A percentile compares a stretch with the other conserved stretches of the same genome.
Conservation (phyloP, 2,797 vertebrate genomes). For the Gadopsis marmoratus region DNA sequence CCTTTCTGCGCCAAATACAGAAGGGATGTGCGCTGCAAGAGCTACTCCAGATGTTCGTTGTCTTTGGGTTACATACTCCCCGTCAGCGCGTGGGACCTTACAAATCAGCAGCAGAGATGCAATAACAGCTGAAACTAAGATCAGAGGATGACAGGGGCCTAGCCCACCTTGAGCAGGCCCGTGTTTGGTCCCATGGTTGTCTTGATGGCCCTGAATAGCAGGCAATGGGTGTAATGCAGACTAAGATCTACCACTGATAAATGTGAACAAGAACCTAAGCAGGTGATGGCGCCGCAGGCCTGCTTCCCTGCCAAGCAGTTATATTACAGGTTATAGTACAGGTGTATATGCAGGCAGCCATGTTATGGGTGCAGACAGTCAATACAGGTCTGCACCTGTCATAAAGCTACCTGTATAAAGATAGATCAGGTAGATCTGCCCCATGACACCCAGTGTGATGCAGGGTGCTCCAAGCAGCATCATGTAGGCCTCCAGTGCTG, state of each 20-base stretch:
- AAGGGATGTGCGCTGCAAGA: slow-evolving; percentile 12
- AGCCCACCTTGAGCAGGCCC: slow-evolving; percentile 18
- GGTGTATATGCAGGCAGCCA: neutral
- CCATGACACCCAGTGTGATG: neutral
- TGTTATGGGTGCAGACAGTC: neutral
- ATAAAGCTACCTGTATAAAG: slow-evolving; percentile 7
- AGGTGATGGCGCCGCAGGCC: neutral
- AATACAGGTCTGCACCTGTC: slow-evolving; percentile 18
- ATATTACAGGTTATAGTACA: neutral
- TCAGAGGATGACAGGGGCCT: slow-evolving; percentile 4
- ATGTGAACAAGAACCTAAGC: slow-evolving; percentile 4
- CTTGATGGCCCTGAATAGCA: neutral
- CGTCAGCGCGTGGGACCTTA: neutral
- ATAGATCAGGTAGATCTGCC: neutral
- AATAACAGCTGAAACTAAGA: neutral
- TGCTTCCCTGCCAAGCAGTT: neutral
- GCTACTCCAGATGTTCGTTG: slow-evolving; percentile 41
- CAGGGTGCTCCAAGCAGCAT: slow-evolving; percentile 17
- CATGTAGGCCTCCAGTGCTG: slow-evolving; percentile 22
- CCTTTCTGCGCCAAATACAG: neutral
- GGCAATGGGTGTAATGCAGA: neutral
- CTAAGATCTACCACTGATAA: neutral
- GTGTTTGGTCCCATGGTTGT: neutral
- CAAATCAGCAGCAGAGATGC: slow-evolving; percentile 18
- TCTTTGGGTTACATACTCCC: neutral